Evolutionary conservation across 1,140 invertebrate genomes (phyloP).

Genomic region (Argopecten irradians): DNA sequence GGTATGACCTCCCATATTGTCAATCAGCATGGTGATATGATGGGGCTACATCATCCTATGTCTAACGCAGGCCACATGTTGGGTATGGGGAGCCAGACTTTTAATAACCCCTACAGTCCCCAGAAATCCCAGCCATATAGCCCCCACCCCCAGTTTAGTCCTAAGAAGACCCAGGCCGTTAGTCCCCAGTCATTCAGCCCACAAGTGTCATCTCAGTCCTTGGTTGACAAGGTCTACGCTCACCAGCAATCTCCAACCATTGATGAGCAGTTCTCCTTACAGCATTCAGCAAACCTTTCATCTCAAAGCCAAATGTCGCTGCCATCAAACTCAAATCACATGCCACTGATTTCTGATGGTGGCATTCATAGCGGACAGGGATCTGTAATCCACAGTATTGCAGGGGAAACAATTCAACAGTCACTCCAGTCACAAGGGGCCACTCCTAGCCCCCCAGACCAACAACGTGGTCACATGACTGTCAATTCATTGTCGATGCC

Average conservation of each 20-base stretch:
- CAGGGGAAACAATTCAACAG: neutral
- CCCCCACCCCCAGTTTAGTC: constrained; percentile 42
- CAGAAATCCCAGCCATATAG: constrained; percentile 50
- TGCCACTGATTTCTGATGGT: constrained; percentile 27
- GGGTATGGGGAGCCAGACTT: neutral
- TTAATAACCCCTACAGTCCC: constrained; percentile 40
- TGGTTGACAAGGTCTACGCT: constrained; percentile 4
- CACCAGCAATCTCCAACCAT: constrained; percentile 35
- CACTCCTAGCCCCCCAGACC: neutral
- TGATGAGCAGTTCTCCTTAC: constrained; percentile 26
- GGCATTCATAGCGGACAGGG: constrained; percentile 8
- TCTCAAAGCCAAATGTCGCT: constrained; percentile 14
- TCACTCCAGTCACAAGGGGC: neutral
- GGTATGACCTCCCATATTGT: neutral
- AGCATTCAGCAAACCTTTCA: constrained; percentile 14
- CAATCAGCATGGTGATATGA: neutral
- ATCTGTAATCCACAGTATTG: neutral
- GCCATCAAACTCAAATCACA: constrained; percentile 13
- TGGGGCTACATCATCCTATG: neutral
- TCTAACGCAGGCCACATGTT: neutral
- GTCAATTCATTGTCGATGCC: neutral
- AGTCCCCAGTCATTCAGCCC: neutral
- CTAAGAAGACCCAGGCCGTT: constrained; percentile 26
- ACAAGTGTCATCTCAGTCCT: neutral
- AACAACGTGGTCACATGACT: neutral